These are phyloP conservation scores for Chroicocephalus ridibundus DNA, from an alignment of 2,113 vertebrate species.

Conservation along the genomic window DNA sequence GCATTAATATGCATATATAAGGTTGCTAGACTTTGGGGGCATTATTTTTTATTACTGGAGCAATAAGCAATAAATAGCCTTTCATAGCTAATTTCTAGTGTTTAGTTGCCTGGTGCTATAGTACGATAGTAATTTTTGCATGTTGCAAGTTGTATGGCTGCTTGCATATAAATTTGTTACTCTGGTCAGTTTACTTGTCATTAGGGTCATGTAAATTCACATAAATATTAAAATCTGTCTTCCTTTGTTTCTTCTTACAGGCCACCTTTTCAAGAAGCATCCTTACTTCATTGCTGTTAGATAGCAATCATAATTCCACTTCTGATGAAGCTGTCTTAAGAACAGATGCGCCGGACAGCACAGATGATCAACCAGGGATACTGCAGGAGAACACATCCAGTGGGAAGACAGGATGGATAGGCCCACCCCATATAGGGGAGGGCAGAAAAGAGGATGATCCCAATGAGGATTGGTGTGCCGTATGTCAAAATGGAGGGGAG, in stretches of 20 bases:
- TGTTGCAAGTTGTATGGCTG: not conserved
- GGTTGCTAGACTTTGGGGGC: not conserved
- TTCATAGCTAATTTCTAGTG: not conserved
- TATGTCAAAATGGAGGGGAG: conserved; percentile 84
- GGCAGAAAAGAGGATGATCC: conserved; percentile 82
- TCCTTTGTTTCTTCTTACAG: conserved; percentile 41
- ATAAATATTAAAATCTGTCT: not conserved
- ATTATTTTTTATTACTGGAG: not conserved
- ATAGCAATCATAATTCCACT: conserved; percentile 58
- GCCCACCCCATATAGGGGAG: conserved; percentile 54
- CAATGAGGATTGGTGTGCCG: conserved; percentile 86
- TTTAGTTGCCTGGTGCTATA: not conserved
- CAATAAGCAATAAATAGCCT: not conserved
- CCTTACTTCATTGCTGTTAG: conserved; percentile 77
- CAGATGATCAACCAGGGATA: conserved; percentile 72
- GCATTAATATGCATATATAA: not conserved
- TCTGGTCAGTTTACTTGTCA: not conserved
- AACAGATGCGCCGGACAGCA: conserved; percentile 80
- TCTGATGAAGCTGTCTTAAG: conserved; percentile 62
- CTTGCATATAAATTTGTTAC: not conserved
- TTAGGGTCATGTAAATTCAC: not conserved
- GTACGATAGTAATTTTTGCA: not conserved
- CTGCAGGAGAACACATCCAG: conserved; percentile 43
- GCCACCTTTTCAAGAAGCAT: conserved; percentile 72
- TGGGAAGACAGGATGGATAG: conserved; percentile 69